Evolutionary conservation across 92 coral and sea anemone genomes (phyloP).

Genomic region (Palythoa caribaeorum): DNA sequence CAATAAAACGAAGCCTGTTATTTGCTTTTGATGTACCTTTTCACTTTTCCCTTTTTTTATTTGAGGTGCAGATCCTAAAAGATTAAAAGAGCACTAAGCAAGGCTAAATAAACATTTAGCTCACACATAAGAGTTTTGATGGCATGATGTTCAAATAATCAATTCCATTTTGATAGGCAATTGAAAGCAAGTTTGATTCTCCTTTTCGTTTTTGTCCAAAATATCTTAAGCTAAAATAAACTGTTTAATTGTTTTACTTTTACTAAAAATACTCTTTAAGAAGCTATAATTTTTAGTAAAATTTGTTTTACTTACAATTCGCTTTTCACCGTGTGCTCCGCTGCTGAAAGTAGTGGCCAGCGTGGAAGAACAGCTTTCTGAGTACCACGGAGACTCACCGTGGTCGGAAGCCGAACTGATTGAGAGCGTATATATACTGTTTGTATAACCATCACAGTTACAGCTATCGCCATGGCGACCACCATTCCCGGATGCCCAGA

Average conservation of each 20-base stretch:
- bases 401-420: slow-evolving; percentile 99
- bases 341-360: slow-evolving; percentile 98
- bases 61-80: not conserved
- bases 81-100: not conserved
- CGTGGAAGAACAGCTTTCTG: slow-evolving; percentile 98
- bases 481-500: slow-evolving; percentile 99
- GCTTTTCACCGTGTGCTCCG: slow-evolving; percentile 87
- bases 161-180: no score
- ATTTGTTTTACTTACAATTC: slow-evolving; percentile 79
- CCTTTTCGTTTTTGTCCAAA: no score
- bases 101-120: no score
- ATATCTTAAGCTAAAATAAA: no score
- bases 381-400: slow-evolving; percentile 99
- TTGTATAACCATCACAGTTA: slow-evolving; percentile 98
- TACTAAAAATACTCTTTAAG: not conserved
- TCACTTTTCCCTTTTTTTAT: not conserved
- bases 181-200: no score
- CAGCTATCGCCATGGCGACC: slow-evolving; percentile 98
- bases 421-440: slow-evolving; percentile 97
- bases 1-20: not conserved
- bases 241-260: no score
- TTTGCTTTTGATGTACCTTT: not conserved
- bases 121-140: no score
- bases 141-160: no score
- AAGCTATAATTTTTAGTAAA: not conserved